Base-by-base conservation (phyloP, 2,888 invertebrate genomes). In the Eugnorisma glareosa region DNA sequence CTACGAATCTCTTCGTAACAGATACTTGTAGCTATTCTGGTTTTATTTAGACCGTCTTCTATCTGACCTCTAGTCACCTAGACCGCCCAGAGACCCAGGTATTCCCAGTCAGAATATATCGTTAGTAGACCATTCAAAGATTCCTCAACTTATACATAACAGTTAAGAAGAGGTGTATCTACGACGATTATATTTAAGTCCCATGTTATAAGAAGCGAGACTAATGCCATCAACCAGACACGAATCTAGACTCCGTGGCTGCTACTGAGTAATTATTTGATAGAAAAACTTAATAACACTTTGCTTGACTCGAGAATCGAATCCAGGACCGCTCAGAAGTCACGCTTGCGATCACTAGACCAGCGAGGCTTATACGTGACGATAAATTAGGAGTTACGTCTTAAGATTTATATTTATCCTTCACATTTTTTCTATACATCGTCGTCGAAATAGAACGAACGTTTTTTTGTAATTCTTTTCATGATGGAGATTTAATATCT, bases 401-500 rank as follows among this genome's bases (percentile, higher is more conserved):
- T 77, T 51, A 67, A 73, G 73, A 79, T 70, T 63, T 67, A 57
- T 77, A 54, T 35, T 57, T 61, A 64, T 64, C 43, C 35, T 37
- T 75, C 40, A 67, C 1, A 45, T 35, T 31, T 57, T 54, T 85
- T 59, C 40, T 68, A 21, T 35, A 48, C 61, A 6, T 59, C 57
- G 43, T 43, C 51, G 43, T 68, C 67, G 54, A 86, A 79, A 79
- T 86, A 73, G 48, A 73, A 77, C 71, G 24, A 45, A 35, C 15
- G 35, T 70, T 73, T 77, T 48, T 76, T 77, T 61, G 59, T 70
- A 35, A 77, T 74, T 79, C 84, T 57, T 63, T 59, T 61, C 75
- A 59, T 86, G 83, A 88, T 88, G 88, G 81, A 77, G 81, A 88
- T 88, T 88, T 88, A 89, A 89, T 89, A 79, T 81, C 81, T 77